These are phyloP conservation scores for Dermochelys coriacea DNA, from an alignment of 2,797 vertebrate species.

Conservation along the genomic window DNA sequence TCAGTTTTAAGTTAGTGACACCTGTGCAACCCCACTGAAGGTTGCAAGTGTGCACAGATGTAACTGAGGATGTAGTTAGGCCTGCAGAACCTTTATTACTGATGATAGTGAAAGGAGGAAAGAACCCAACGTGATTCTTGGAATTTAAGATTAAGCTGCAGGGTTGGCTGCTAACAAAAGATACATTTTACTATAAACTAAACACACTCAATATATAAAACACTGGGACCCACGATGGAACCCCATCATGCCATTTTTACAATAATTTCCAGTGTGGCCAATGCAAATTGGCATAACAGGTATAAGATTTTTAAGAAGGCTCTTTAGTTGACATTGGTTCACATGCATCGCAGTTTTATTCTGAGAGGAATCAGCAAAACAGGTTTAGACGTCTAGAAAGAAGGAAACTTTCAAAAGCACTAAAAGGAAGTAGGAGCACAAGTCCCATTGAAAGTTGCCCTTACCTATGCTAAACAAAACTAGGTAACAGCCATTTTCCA, in stretches of 20 bases:
- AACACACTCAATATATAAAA: not conserved
- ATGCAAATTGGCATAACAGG: not conserved
- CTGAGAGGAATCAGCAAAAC: not conserved
- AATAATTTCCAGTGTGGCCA: not conserved
- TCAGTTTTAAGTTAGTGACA: not conserved
- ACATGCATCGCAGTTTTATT: not conserved
- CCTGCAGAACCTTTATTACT: not conserved
- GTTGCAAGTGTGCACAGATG: not conserved
- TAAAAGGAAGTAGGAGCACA: not conserved
- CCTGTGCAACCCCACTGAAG: not conserved
- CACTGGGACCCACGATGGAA: not conserved
- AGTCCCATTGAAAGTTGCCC: not conserved
- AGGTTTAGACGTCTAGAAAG: not conserved
- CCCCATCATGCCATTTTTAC: not conserved
- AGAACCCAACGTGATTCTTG: not conserved
- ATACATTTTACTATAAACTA: not conserved
- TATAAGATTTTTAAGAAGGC: not conserved
- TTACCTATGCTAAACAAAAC: not conserved
- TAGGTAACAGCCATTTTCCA: not conserved
- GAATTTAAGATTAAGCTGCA: not conserved
- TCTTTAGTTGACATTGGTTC: not conserved
- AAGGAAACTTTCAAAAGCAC: not conserved
- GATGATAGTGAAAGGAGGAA: not conserved
- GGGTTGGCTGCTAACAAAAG: not conserved
- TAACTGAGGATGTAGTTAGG: not conserved